phyloP scores from a whole-genome alignment of 2,113 vertebrate genomes.

The Oryzias celebensis region DNA sequence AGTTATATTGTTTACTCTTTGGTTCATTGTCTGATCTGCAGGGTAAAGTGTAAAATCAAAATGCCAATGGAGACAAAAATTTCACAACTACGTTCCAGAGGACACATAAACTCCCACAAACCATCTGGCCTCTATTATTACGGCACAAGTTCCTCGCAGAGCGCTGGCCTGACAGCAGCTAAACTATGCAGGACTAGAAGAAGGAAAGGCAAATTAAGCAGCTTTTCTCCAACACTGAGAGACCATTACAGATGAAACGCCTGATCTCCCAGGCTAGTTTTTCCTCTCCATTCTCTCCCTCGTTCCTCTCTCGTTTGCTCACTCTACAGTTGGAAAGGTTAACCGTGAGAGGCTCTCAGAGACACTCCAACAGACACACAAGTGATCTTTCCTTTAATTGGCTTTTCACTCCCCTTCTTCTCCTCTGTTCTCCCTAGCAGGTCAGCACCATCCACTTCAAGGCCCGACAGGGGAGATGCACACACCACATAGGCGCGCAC shows the following conservation, averaged over 20 bases:
- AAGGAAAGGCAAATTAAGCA: slow-evolving; percentile 74
- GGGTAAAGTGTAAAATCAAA: slow-evolving; percentile 19
- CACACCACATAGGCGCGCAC: slow-evolving; percentile 11
- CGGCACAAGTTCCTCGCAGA: slow-evolving; percentile 43
- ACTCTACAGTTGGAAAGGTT: slow-evolving; percentile 74
- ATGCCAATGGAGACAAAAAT: slow-evolving; percentile 11
- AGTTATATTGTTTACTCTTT: slow-evolving; percentile 15
- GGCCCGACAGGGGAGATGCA: slow-evolving; percentile 60
- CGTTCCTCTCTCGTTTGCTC: slow-evolving; percentile 68
- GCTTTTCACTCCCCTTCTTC: slow-evolving; percentile 68
- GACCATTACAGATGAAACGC: slow-evolving; percentile 72
- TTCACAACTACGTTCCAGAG: slow-evolving; percentile 6
- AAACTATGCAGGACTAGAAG: slow-evolving; percentile 59
- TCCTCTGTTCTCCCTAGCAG: slow-evolving; percentile 62
- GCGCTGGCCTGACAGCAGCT: slow-evolving; percentile 53
- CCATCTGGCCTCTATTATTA: slow-evolving; percentile 43
- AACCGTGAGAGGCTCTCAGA: slow-evolving; percentile 74
- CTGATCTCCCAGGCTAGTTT: slow-evolving; percentile 69
- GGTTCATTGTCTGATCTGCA: slow-evolving; percentile 17
- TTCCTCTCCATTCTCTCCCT: slow-evolving; percentile 66
- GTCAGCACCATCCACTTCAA: slow-evolving; percentile 68
- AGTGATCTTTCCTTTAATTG: slow-evolving; percentile 85
- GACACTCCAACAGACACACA: slow-evolving; percentile 75
- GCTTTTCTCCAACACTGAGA: slow-evolving; percentile 68
- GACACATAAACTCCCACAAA: slow-evolving; percentile 30